Evolutionary conservation across 2,113 vertebrate species (phyloP).

Genomic region (Mastomys natalensis): DNA sequence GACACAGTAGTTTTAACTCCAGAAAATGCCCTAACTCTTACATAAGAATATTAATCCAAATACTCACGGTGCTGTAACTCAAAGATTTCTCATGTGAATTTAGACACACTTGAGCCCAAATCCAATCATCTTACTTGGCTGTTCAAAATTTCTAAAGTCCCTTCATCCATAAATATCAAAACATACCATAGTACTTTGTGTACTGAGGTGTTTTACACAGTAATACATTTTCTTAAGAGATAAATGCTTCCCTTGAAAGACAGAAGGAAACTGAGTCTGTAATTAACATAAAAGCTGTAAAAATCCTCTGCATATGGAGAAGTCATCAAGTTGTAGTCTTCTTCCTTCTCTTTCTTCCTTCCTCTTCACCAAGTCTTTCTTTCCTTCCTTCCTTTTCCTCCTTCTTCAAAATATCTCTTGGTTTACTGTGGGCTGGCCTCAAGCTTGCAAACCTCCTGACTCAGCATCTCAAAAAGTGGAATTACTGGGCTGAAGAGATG

Average conservation of each 20-base stretch:
- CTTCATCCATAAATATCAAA: background rate
- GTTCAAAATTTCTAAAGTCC: slow-evolving; percentile 7
- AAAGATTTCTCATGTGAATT: background rate
- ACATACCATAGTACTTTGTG: background rate
- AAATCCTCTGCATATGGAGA: background rate
- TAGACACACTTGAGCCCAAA: background rate
- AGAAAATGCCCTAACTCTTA: slow-evolving; percentile 37
- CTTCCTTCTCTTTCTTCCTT: too few species aligned
- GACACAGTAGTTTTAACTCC: background rate
- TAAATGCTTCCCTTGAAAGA: background rate
- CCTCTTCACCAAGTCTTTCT: background rate
- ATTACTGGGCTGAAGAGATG: background rate
- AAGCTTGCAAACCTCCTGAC: background rate
- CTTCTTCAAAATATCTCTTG: background rate
- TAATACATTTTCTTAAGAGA: background rate
- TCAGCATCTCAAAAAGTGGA: background rate
- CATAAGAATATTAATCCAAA: background rate
- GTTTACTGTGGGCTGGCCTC: background rate
- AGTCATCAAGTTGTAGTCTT: background rate
- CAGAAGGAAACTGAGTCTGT: background rate
- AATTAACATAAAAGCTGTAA: background rate
- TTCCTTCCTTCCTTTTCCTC: background rate
- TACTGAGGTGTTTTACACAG: background rate
- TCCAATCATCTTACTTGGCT: background rate
- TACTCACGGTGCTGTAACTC: background rate